phyloP scores from a whole-genome alignment of 2,888 invertebrate species.

The Copidosoma aretas region DNA sequence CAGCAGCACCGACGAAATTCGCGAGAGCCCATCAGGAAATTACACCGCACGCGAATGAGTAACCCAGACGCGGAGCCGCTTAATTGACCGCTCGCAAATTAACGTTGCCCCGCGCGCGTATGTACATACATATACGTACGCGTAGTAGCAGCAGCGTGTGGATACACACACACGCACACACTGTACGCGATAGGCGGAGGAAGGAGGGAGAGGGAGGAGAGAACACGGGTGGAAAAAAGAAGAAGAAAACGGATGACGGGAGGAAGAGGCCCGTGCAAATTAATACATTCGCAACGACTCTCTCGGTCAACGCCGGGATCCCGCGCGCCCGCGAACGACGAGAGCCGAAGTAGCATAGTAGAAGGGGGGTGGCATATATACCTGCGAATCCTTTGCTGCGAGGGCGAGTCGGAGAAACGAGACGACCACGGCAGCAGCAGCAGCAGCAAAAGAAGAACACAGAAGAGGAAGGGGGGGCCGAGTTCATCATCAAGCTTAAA shows the following conservation, averaged over 20 bases:
- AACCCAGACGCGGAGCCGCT: no score
- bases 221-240: no score
- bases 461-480: background rate
- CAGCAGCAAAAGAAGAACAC: no score
- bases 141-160: no score
- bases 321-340: background rate
- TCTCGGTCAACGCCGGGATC: constrained; percentile 19
- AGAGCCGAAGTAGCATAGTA: background rate
- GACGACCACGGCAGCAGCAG: no score
- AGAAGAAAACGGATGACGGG: no score
- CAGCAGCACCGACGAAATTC: constrained; percentile 32
- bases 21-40: constrained; percentile 38
- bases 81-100: constrained; percentile 37
- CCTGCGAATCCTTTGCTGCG: no score
- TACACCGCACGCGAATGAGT: constrained; percentile 33
- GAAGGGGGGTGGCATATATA: background rate
- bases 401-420: background rate
- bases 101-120: no score
- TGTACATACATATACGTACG: no score
- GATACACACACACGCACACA: no score
- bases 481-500: constrained; percentile 30
- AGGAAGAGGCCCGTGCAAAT: constrained; percentile 35
- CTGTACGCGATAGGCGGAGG: no score
- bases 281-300: constrained; percentile 42
- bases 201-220: background rate